phyloP scores from a whole-genome alignment of 23 tunicate species.

The Clavelina lepadiformis region DNA sequence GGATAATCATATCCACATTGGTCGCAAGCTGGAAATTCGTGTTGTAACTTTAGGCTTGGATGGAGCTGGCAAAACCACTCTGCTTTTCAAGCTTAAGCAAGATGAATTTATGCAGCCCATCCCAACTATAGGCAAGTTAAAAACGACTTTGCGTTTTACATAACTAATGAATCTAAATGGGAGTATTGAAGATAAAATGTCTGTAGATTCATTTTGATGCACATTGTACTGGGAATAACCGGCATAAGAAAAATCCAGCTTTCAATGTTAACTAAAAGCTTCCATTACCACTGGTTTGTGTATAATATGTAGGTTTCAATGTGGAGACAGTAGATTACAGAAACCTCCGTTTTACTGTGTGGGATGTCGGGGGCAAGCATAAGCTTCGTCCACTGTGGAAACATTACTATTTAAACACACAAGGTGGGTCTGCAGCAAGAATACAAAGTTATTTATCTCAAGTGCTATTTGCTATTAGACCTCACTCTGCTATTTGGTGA shows the following conservation, averaged over 20 bases:
- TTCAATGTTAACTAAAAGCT: neutral
- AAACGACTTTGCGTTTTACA: neutral
- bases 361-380: conserved; percentile 97
- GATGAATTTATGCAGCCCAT: conserved; percentile 92
- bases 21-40: conserved; percentile 62
- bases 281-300: neutral
- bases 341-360: conserved; percentile 77
- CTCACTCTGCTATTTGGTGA: neutral
- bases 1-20: conserved; percentile 65
- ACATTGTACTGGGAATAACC: no score
- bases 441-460: neutral
- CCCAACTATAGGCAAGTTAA: conserved; percentile 73
- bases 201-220: no score
- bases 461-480: neutral
- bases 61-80: conserved; percentile 94
- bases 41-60: conserved; percentile 72
- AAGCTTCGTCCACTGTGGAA: conserved; percentile 91
- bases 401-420: conserved; percentile 91
- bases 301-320: conserved; percentile 56
- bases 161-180: no score
- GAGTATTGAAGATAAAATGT: no score
- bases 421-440: conserved; percentile 66
- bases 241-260: no score
- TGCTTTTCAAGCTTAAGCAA: conserved; percentile 79
- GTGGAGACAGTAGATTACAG: conserved; percentile 86